Base-by-base conservation (phyloP, 2,113 vertebrate species). In the Cricetomys ansorgei region DNA sequence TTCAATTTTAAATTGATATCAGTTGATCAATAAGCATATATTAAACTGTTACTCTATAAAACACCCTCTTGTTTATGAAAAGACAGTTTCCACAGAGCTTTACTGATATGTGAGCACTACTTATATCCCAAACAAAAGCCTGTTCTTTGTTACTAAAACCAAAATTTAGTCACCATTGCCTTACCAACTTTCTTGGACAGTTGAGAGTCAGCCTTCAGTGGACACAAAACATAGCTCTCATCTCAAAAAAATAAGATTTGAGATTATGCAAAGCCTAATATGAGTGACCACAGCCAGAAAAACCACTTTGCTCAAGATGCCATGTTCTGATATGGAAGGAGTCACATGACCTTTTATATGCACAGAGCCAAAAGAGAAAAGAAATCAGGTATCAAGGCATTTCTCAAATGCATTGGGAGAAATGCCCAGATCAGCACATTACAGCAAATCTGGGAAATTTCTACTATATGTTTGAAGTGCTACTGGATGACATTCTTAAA, bases 1-100 rank as follows among this genome's bases (percentile, higher is more conserved):
- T 91, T 96, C 45, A 79, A 59, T 87, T 92, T 96, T 57, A 88
- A 90, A 70, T 92, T 70, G 43, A 1, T 31, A 92, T 96, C 53
- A 87, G 31, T 48, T 89, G 29, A 96, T 83, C 84, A 55, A 55
- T 37, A 79, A 40, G 13, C 12, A 64, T 70, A 70, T 50, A 77
- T 23, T 77, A 21, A 92, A 21, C 25, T 4, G 34, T 85, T 37
- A 37, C 43, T 92, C 79, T 50, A 6, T 83, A 80, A 97, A 89
- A 43, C 12, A 2, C 21, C 65, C 70, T 59, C 70, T 45, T 83
- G 65, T 45, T 92, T 91, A 48, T n/a, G 16, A 55, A 70, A 85
- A 77, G 15, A 59, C 13, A 67, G 77, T 37, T n/a, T 25, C 43
- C 12, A 65, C 90, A 77, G 10, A 55, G 7, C 3, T 79, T 76